These are phyloP conservation scores for Brienomyrus longianalis DNA, from an alignment of 2,113 vertebrate species.

Conservation along the genomic window DNA sequence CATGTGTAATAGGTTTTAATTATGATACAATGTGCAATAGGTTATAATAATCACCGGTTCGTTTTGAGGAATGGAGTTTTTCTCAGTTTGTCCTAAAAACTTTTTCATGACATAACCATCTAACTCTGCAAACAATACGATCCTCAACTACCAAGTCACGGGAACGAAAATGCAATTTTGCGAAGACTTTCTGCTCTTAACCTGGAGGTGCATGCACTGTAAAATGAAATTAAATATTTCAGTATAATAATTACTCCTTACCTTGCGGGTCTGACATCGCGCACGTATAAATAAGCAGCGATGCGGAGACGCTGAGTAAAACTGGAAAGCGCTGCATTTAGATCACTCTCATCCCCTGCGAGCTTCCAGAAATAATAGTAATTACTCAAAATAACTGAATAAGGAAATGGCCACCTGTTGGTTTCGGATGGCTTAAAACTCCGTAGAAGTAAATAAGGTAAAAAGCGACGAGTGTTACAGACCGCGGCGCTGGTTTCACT, in stretches of 20 bases:
- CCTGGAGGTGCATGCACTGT: not conserved
- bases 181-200: not conserved
- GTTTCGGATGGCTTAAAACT: too few relatives aligned
- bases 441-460: not conserved
- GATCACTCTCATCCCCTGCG: conserved; percentile 5
- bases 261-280: conserved; percentile 17
- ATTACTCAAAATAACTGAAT: not conserved
- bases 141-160: not conserved
- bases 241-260: not conserved
- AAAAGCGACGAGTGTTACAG: not conserved
- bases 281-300: not conserved
- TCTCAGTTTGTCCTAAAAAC: not conserved
- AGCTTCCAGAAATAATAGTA: not conserved
- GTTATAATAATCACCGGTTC: not conserved
- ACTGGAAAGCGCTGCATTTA: not conserved
- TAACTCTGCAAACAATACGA: not conserved
- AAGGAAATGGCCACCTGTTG: not conserved
- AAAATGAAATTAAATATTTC: not conserved
- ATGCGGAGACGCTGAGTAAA: not conserved
- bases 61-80: not conserved
- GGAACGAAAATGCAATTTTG: not conserved
- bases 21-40: not conserved
- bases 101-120: not conserved
- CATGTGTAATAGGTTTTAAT: not conserved
- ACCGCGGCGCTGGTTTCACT: not conserved